Base-by-base conservation (phyloP, 2,888 invertebrate genomes). In the Phengaris arion region DNA sequence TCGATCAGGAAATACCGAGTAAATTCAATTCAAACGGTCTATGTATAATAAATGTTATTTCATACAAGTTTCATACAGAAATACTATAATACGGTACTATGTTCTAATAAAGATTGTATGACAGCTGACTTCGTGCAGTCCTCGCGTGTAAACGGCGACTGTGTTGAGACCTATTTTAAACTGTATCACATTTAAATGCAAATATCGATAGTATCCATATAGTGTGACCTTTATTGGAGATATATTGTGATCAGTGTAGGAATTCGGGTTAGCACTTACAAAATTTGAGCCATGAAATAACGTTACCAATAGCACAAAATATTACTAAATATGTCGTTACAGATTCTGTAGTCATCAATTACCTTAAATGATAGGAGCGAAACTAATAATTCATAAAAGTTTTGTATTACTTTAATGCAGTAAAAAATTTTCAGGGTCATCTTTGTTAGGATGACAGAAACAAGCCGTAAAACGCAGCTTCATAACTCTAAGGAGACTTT, bases 151-250 rank as follows among this genome's bases (percentile, higher is more conserved):
- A 76, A 74, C 78, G 79, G 78, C 77, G 55, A 68, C 76, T 77
- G 48, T 35, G 51, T 77, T 77, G 79, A 77, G 69, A 74, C 76
- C 75, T 76, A 77, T 78, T 78, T 75, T 77, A 79, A 77, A 78
- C 70, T 77, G 75, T 70, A 76, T 77, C 78, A 74, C 78, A 79
- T 79, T 79, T 79, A 78, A 77, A 79, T 77, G 77, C 77, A 77
- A 79, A 77, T 76, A 55, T 46, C 68, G 75, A 75, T 69, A 22
- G 69, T 72, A 52, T 52, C 72, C 13, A 22, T 72, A 22, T 72
- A 7, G n/a, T n/a, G 72, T 54, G 72, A 72, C 72, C 72, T 72
- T 68, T 69, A 35, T 22, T 72, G 54, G n/a, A 15, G 12, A 10
- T 52, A 35, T 46, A 13, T 45, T 52, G 52, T 12, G 10, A 52